Evolutionary conservation across 1,140 invertebrate species (phyloP), one percentile per base, ranked within the genome.

Genomic region (Camponotus pennsylvanicus): DNA sequence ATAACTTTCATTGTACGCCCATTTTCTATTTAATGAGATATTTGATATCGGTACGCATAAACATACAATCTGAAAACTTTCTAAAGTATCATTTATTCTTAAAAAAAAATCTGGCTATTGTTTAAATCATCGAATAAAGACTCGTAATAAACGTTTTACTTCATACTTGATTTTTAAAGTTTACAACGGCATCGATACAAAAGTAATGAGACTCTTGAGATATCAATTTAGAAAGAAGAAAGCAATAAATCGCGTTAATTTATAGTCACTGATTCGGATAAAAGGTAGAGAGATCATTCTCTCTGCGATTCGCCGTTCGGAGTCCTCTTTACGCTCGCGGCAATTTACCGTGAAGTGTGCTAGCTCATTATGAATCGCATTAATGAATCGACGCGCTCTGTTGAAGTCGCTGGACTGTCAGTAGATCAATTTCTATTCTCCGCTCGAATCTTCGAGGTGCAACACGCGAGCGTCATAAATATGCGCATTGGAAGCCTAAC

Each of bases 401-500:
- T 13, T 37, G 61, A 40, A 61, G 27, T 75, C 27, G 52, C 66
- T 45, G 52, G 67, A 82, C 67, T 52, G 49, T 52, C 78, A n/a
- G 9, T 32, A 37, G 15, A 78, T 59, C 57, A 73, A 42, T 78
- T 77, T 85, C 49, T 52, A 76, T 27, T 52, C 49, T 52, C 5
- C 18, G 34, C 52, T 45, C 57, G 63, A 79, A 69, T 80, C 78
- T 57, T 18, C 34, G 3, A 52, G 9, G 34, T 40, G 59, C 59
- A 71, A 64, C 78, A 80, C 79, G 88, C 88, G 64, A 91, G 52
- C 15, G 8, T 64, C 32, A 59, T 82, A 32, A 83, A 88, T 75
- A 71, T 55, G 61, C 63, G 67, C 66, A 84, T 27, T 27, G 27
- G 27, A 27, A 27, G 27, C 89, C 90, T 37, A 85, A 82, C 86